phyloP scores from a whole-genome alignment of 2,797 vertebrate genomes.

The Lacerta agilis region DNA sequence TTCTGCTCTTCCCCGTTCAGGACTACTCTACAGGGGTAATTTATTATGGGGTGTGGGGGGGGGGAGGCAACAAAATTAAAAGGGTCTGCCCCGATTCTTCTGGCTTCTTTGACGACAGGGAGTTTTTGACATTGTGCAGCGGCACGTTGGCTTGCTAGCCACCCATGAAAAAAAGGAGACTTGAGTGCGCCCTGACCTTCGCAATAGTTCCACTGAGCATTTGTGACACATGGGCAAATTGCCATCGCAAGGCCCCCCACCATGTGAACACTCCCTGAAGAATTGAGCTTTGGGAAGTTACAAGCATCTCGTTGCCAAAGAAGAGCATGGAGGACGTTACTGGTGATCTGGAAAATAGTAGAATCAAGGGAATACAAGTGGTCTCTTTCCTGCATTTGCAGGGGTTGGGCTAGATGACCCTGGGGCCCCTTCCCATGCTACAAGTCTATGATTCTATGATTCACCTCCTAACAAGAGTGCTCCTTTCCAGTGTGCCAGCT shows the following conservation, averaged over 20 bases:
- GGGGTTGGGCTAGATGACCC: too few species aligned
- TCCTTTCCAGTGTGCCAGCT: not conserved
- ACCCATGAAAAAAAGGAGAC: not conserved
- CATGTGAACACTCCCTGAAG: too few species aligned
- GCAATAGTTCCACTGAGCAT: not conserved
- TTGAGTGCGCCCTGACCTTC: not conserved
- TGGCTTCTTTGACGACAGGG: not conserved
- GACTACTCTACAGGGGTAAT: not conserved
- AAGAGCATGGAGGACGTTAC: not conserved
- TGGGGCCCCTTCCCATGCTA: too few species aligned
- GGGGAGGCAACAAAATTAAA: not conserved
- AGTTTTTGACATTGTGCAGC: not conserved
- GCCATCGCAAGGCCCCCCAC: not conserved
- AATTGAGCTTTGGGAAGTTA: not conserved
- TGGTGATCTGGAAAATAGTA: not conserved
- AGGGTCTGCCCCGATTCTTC: not conserved
- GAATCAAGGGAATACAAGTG: not conserved
- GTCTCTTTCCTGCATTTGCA: too few species aligned
- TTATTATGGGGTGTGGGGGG: not conserved
- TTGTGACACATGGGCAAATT: not conserved
- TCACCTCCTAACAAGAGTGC: not conserved
- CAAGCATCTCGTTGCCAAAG: not conserved
- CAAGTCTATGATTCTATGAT: too few species aligned
- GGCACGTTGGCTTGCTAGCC: not conserved
- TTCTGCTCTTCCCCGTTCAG: not conserved